Evolutionary conservation across 2,888 invertebrate genomes (phyloP).

Genomic region (Orchestes rusci): DNA sequence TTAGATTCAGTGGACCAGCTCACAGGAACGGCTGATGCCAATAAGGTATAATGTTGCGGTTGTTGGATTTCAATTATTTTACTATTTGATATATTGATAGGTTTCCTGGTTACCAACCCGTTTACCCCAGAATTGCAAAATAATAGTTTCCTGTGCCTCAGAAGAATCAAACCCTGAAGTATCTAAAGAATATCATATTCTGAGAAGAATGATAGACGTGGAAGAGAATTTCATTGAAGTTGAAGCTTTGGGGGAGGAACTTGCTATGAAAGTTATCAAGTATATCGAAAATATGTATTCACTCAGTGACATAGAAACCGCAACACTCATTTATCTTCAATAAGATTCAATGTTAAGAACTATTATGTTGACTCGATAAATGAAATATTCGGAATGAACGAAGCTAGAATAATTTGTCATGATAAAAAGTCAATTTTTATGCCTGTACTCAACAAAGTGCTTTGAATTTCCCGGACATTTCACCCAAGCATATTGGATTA

Average conservation of each 20-base stretch:
- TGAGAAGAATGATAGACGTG: slow-evolving; percentile 81
- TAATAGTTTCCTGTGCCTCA: slow-evolving; percentile 85
- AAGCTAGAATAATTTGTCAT: too few relatives aligned
- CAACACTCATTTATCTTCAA: too few relatives aligned
- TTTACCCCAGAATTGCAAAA: slow-evolving; percentile 79
- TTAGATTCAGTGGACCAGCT: slow-evolving; percentile 96
- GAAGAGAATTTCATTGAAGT: slow-evolving; percentile 88
- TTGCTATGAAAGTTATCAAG: slow-evolving; percentile 89
- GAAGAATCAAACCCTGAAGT: slow-evolving; percentile 82
- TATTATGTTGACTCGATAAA: too few relatives aligned
- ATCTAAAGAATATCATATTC: slow-evolving; percentile 77
- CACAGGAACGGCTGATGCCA: slow-evolving; percentile 88
- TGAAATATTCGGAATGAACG: too few relatives aligned
- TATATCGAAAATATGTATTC: too few relatives aligned
- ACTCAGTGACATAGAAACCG: too few relatives aligned
- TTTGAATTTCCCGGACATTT: too few relatives aligned
- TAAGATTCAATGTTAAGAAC: too few relatives aligned
- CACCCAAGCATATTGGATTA: too few relatives aligned
- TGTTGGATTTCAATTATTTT: too few relatives aligned
- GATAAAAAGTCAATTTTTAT: too few relatives aligned
- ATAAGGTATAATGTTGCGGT: slow-evolving; percentile 58
- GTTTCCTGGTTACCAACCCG: slow-evolving; percentile 93
- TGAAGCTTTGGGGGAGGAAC: slow-evolving; percentile 80
- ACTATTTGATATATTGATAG: slow-evolving; percentile 9
- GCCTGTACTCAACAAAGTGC: too few relatives aligned